Base-by-base conservation (phyloP, 2,888 invertebrate genomes). In the Thymelicus sylvestris region DNA sequence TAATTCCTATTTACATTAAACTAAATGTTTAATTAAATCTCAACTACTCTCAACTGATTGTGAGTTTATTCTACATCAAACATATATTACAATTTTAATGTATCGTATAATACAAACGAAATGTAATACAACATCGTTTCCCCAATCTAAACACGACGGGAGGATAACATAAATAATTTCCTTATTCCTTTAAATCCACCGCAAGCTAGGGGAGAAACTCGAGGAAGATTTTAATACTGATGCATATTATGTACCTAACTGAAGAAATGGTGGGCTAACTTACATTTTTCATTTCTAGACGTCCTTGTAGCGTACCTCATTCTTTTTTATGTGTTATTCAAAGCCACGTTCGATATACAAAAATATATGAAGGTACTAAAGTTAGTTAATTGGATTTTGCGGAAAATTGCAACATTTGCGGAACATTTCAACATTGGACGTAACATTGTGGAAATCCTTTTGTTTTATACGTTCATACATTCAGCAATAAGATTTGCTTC, bases 111-210 rank as follows among this genome's bases (percentile, higher is more conserved):
- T 62, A 61, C 62, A 63, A 62, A 68, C 52, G 57, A 63, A 63
- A 69, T 57, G 63, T 69, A 69, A 63, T 63, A 63, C 57, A 63
- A 68, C 68, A 68, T 68, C 68, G 62, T 68, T 63, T 41, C 62
- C 63, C 55, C 69, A 69, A 69, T 69, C 57, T 48, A 69, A 69
- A 69, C 69, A 69, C 63, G 69, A 31, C 57, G 69, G 64, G 64
- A 59, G 59, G 69, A 70, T 70, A 70, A 64, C 59, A 65, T 65
- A 70, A 70, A 65, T 70, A 70, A 70, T 70, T 65, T 70, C 70
- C 65, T 52, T 65, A 55, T 70, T 70, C 65, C 70, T 50, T 70
- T 65, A 67, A 67, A 67, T n/a, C 69, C 65, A 70, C 60, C 65
- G 31, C 65, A 60, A 31, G 65, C 60, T 31, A 60, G 65, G 65